These are phyloP conservation scores for Anthoscopus minutus DNA, from an alignment of 2,113 vertebrate species.

Conservation along the genomic window DNA sequence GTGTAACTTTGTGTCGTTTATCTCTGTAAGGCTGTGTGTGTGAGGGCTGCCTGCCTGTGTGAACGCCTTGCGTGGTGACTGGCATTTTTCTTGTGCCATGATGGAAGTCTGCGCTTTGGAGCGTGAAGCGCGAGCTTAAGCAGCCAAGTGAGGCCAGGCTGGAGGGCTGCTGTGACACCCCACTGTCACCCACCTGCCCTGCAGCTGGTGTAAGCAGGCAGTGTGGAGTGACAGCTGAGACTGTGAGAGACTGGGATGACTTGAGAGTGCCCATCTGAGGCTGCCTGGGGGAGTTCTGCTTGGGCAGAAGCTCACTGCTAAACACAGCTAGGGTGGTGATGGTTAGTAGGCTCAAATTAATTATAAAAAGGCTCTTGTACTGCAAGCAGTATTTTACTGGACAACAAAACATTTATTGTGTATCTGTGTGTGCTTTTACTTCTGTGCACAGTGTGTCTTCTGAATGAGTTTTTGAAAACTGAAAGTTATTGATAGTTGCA, in stretches of 20 bases:
- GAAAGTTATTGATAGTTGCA: neutral
- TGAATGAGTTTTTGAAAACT: neutral
- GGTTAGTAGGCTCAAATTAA: neutral
- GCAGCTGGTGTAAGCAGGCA: neutral
- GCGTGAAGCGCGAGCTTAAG: neutral
- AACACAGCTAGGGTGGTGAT: neutral
- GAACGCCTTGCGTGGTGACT: rapidly evolving
- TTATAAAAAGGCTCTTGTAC: neutral
- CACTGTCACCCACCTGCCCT: neutral
- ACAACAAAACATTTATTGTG: neutral
- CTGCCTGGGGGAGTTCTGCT: neutral
- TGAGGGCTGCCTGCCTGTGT: neutral
- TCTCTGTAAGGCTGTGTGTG: neutral
- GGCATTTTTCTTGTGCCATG: rapidly evolving
- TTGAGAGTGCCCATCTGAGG: neutral
- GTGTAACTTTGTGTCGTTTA: neutral
- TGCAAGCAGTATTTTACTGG: neutral
- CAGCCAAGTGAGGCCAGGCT: neutral
- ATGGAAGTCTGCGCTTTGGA: neutral
- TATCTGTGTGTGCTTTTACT: neutral
- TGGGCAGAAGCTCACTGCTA: neutral
- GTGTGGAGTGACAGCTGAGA: neutral
- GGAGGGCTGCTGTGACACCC: neutral
- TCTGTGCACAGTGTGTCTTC: neutral
- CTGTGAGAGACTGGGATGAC: neutral